Conservation (phyloP, 1,140 invertebrate genomes). For the Prorops nasuta region DNA sequence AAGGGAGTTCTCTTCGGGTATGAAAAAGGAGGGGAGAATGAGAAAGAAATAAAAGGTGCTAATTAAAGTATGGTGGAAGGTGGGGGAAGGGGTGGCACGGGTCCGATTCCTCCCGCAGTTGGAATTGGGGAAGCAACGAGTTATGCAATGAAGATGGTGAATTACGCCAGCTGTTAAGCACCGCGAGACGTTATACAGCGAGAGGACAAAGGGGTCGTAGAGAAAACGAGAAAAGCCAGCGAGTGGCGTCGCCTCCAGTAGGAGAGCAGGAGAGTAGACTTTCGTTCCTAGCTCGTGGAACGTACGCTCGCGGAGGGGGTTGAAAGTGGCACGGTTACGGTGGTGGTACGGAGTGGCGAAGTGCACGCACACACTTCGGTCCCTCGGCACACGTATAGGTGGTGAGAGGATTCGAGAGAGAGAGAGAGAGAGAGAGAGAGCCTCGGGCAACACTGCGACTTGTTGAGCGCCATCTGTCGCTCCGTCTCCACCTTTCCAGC, state of each 20-base stretch:
- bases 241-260: too few species aligned
- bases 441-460: conserved; percentile 18
- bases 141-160: conserved; percentile 19
- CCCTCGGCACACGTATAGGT: conserved; percentile 2
- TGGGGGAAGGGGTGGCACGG: conserved; percentile 3
- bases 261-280: too few species aligned
- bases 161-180: conserved; percentile 6
- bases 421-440: not conserved
- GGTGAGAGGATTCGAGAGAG: not conserved
- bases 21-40: conserved; percentile 1
- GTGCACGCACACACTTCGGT: too few species aligned
- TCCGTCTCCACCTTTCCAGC: conserved; percentile 14
- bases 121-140: conserved; percentile 8
- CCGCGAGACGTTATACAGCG: conserved; percentile 12
- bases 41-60: not conserved
- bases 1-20: too few species aligned
- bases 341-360: too few species aligned
- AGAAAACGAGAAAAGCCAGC: conserved; percentile 1
- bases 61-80: not conserved
- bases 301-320: too few species aligned
- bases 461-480: conserved; percentile 35
- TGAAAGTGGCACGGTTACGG: too few species aligned
- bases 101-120: conserved; percentile 11
- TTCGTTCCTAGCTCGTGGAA: too few species aligned
- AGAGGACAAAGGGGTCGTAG: conserved; percentile 4